phyloP scores from a whole-genome alignment of 2,113 vertebrate species.

The Corvus hawaiiensis region DNA sequence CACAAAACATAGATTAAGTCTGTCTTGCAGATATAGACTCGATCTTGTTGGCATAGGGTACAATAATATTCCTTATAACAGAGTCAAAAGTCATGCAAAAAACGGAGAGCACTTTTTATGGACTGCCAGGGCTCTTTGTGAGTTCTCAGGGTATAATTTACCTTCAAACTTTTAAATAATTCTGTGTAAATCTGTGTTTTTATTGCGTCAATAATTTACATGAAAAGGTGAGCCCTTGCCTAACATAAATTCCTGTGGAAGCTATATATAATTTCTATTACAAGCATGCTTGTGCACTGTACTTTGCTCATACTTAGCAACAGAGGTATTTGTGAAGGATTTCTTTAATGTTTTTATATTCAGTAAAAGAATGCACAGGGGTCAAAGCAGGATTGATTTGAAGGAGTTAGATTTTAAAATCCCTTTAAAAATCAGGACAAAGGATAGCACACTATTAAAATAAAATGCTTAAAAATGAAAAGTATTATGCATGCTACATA shows the following conservation, averaged over 20 bases:
- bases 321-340: slow-evolving; percentile 14
- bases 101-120: neutral
- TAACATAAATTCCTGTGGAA: neutral
- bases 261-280: neutral
- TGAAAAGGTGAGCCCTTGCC: neutral
- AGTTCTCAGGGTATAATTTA: neutral
- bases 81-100: neutral
- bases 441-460: slow-evolving; percentile 67
- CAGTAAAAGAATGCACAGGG: slow-evolving; percentile 18
- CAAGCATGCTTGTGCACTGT: neutral
- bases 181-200: neutral
- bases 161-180: neutral
- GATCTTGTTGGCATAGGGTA: neutral
- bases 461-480: slow-evolving; percentile 75
- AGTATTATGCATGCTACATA: slow-evolving; percentile 70
- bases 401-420: slow-evolving; percentile 74
- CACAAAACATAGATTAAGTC: slow-evolving; percentile 55
- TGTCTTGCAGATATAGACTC: slow-evolving; percentile 1
- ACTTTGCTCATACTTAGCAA: neutral
- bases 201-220: neutral
- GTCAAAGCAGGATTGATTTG: slow-evolving; percentile 61
- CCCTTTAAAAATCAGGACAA: slow-evolving; percentile 72
- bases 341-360: slow-evolving; percentile 52
- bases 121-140: neutral
- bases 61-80: neutral